Conservation (phyloP, 2,888 invertebrate species). For the Eudemis profundana region DNA sequence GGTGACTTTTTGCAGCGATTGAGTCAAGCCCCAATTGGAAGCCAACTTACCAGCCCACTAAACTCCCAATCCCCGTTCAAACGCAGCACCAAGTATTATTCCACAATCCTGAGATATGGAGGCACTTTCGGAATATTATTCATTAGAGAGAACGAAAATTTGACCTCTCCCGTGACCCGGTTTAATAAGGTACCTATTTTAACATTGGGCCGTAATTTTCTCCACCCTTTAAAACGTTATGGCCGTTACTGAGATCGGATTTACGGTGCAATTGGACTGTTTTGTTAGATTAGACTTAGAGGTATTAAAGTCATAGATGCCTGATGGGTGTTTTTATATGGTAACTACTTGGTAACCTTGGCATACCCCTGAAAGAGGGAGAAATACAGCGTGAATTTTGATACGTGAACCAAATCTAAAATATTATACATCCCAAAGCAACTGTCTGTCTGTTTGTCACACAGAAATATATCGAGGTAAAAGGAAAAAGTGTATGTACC, state of each 20-base stretch:
- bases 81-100: constrained; percentile 58
- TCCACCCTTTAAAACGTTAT: constrained; percentile 37
- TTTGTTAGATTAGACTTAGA: constrained; percentile 29
- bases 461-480: no score
- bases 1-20: no score
- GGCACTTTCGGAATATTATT: constrained; percentile 72
- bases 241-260: constrained; percentile 18
- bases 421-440: no score
- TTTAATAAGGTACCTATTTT: constrained; percentile 43
- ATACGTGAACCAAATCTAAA: no score
- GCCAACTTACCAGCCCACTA: constrained; percentile 30
- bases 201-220: constrained; percentile 20
- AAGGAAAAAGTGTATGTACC: no score
- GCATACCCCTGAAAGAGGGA: no score
- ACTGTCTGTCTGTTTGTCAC: no score
- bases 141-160: constrained; percentile 76
- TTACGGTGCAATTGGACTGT: constrained; percentile 26
- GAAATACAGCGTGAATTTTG: no score
- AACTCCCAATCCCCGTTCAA: constrained; percentile 46
- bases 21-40: not conserved
- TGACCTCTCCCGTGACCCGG: constrained; percentile 56
- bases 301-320: not conserved
- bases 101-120: constrained; percentile 73
- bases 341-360: no score
- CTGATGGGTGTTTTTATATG: no score